Evolutionary conservation across 2,113 vertebrate genomes (phyloP).

Genomic region (Galeopterus variegatus): DNA sequence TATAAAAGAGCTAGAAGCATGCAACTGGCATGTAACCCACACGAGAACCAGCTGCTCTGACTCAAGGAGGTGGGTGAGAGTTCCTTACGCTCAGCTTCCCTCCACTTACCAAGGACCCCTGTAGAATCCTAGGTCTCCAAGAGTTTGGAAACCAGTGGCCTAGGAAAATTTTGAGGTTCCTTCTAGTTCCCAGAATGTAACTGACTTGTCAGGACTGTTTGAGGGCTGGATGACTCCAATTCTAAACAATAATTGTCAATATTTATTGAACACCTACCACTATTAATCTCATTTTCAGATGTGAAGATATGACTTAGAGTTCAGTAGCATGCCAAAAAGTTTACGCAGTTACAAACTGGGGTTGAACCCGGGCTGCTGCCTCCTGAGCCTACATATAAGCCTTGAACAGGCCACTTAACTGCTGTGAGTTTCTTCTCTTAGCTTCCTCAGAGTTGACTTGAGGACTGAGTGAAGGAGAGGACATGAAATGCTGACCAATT

Average conservation of each 20-base stretch:
- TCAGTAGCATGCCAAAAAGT: background rate
- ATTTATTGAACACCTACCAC: background rate
- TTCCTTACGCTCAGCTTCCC: background rate
- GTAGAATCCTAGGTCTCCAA: background rate
- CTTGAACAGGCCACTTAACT: background rate
- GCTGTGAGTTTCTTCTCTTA: background rate
- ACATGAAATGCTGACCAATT: accelerated
- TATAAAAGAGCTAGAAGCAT: background rate
- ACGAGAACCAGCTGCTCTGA: background rate
- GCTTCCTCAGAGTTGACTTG: background rate
- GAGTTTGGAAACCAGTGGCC: background rate
- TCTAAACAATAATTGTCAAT: background rate
- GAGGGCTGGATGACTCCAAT: background rate
- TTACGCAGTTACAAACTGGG: background rate
- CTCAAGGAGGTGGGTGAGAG: background rate
- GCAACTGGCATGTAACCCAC: background rate
- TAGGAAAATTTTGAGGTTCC: background rate
- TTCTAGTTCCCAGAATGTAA: slow-evolving; percentile 1
- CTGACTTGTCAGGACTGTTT: background rate
- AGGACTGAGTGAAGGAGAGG: background rate
- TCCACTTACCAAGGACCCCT: background rate
- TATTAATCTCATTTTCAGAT: background rate
- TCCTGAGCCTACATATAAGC: background rate
- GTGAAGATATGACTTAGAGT: background rate
- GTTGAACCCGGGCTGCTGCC: background rate